Base-by-base conservation (phyloP, 2,113 vertebrate genomes). In the Python bivittatus region DNA sequence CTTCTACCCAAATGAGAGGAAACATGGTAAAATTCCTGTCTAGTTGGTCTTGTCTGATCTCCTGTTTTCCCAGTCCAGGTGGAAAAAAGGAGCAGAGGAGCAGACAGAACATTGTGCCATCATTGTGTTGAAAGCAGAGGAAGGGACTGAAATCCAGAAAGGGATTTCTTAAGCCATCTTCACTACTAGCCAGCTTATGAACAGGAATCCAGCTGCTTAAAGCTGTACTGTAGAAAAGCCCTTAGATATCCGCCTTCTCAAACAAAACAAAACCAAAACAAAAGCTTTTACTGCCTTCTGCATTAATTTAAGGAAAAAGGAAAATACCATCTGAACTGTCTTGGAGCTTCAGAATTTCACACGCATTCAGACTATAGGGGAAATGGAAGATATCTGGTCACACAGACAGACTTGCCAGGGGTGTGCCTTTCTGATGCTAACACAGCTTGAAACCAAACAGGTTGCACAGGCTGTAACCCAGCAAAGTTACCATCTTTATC, bases 401-500 rank as follows among this genome's bases (percentile, higher is more conserved):
- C 94, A 93, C 94, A 96, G 97, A 94, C 96, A 97, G 94, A 94
- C 95, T 79, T 97, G 96, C 97, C 96, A n/a, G 64, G 95, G 96
- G 96, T 79, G 97, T 96, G 97, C 94, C 93, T 96, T 97, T 96
- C 94, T 96, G 89, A 92, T 15, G 91, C 96, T 91, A 95, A 97
- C 96, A 95, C 97, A 97, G 97, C 97, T 97, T 97, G 97, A 97
- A 96, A 97, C 96, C 0, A 93, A 95, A 95, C 96, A 97, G 96
- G 94, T 96, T 97, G 96, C 97, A 96, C 96, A 94, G 96, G 96
- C 96, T 96, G 96, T 97, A 97, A 98, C 98, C 97, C 95, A 95
- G 95, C 84, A 96, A 97, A 97, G 97, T 98, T 97, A 97, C 95
- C 93, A 97, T 97, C 96, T 91, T 97, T 97, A 97, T 97, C 96